Conservation (phyloP, 1,140 invertebrate species). For the Elysia chlorotica region DNA sequence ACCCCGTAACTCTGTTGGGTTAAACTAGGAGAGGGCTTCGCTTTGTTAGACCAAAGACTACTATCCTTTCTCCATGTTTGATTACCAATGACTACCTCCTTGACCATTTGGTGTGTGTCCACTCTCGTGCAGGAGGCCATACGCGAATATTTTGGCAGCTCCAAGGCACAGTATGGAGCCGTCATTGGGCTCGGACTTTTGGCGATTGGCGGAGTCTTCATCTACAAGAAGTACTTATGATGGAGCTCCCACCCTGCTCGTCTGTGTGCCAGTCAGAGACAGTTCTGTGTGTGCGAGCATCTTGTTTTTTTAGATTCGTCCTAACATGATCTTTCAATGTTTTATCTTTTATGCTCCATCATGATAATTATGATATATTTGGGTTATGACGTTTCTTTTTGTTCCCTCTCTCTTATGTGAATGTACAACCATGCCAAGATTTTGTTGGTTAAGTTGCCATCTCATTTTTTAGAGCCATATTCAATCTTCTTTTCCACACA, state of each 20-base stretch:
- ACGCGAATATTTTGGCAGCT: slow-evolving; percentile 55
- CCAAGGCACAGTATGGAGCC: slow-evolving; percentile 34
- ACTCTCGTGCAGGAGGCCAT: slow-evolving; percentile 48
- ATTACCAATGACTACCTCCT: neutral
- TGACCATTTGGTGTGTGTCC: neutral
- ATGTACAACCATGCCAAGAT: no score
- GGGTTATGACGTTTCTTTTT: no score
- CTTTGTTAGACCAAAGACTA: neutral
- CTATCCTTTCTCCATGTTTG: neutral
- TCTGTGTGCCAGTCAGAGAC: no score
- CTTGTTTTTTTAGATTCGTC: no score
- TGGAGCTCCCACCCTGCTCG: neutral
- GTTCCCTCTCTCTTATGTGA: no score
- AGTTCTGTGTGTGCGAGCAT: no score
- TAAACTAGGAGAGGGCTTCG: neutral
- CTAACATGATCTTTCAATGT: no score
- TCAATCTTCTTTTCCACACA: no score
- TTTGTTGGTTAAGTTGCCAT: no score
- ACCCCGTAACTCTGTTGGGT: neutral
- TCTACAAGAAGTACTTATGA: slow-evolving; percentile 13
- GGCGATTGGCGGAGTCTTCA: neutral
- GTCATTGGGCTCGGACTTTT: slow-evolving; percentile 33
- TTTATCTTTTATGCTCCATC: no score
- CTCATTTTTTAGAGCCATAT: no score
- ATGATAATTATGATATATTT: no score